Base-by-base conservation (phyloP, 1,140 invertebrate species). In the Homalodisca vitripennis region DNA sequence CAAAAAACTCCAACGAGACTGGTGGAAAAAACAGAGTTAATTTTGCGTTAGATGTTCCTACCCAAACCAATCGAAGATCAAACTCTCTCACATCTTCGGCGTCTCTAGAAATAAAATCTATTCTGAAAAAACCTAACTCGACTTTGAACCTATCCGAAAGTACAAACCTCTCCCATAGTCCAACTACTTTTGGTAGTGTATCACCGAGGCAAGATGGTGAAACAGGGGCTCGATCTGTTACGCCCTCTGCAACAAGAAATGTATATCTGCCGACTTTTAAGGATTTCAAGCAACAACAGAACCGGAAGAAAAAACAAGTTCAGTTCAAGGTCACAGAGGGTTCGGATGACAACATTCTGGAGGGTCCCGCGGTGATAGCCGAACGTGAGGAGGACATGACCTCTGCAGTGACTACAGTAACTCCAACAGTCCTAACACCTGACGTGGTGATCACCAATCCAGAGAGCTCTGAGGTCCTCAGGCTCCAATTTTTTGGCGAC, bases 91-190 rank as follows among this genome's bases (percentile, higher is more conserved):
- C 71, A 0, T 41, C 73, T 3, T 62, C 70, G 14, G 31, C 68
- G 1, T 64, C 69, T 0, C 53, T 68, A 17, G 74, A 73, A 47
- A 77, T 76, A 75, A 90, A 89, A 79, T 89, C 88, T 24, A 89
- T 89, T 73, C 77, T 89, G 70, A 89, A 89, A 77, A 88, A 89
- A 77, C 86, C 86, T 77, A 69, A 69, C 31, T 69, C 68, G 13
- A 46, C 60, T 1, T 48, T 69, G 31, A 69, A 57, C 69, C 13
- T 34, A n/a, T 78, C 74, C 67, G 79, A 79, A 57, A 69, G n/a
- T 60, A 80, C 78, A 75, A 75, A 75, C 67, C 68, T 74, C 47
- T 29, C 72, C 74, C 77, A 41, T 77, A 73, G 73, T 80, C 74
- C n/a, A 41, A 41, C 6, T 10, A 41, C 34, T 41, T 17, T 17